Base-by-base conservation (phyloP, 2,113 vertebrate genomes). In the Oncorhynchus gorbuscha region DNA sequence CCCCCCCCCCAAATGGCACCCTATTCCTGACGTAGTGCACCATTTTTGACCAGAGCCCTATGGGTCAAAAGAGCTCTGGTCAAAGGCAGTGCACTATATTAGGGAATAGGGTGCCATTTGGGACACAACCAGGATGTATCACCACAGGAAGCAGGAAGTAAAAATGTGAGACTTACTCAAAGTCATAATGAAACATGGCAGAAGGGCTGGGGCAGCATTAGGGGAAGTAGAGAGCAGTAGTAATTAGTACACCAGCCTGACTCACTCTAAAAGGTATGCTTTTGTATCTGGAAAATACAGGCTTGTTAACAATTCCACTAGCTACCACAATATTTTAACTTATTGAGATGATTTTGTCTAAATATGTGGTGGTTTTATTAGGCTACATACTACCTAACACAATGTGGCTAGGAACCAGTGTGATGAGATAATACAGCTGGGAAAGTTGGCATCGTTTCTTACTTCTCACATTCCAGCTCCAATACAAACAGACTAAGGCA, bases 171-270 rank as follows among this genome's bases (percentile, higher is more conserved):
- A 99, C 98, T 99, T 99, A 99, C 98, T 99, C 98, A 95, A 99
- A 99, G 97, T 99, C 98, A 99, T 99, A 99, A 98, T 99, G 97
- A 99, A 98, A 99, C 96, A 99, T 98, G 97, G 96, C 97, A 95
- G 97, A 98, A 94, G 98, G 98, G 94, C 98, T 99, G 95, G 93
- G 92, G 92, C 94, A 96, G 95, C 95, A 92, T 95, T 95, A 92
- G 92, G 93, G 39, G 93, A 93, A 94, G 94, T 93, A 98, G 94
- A 97, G 95, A 98, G 96, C 94, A 96, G 93, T 85, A 97, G 93
- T 95, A 90, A 96, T 99, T 98, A 99, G 96, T 97, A 94, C 83
- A 91, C 81, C 9, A 80, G 76, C 81, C 87, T 71, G 32, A 81
- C 58, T 77, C 81, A 81, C 78, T 76, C 35, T 28, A 65, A 35